phyloP scores from a whole-genome alignment of 2,113 vertebrate genomes.

The Vulpes ferrilata region DNA sequence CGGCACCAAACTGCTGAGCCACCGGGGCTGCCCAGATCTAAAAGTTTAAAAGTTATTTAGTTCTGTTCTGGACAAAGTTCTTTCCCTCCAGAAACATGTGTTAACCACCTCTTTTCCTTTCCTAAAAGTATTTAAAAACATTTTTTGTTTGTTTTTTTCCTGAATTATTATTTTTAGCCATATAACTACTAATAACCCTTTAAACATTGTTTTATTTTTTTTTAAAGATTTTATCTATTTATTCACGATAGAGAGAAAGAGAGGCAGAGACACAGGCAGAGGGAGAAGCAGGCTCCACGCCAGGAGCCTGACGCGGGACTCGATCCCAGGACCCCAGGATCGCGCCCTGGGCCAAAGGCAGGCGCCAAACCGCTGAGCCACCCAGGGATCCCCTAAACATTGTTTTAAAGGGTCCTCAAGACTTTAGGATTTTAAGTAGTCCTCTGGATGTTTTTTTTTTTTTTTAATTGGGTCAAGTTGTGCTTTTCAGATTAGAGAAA shows the following conservation, averaged over 20 bases:
- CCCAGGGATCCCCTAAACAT: too few species aligned
- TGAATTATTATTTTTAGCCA: constrained; percentile 36
- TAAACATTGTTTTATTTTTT: constrained; percentile 5
- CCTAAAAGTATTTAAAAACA: background rate
- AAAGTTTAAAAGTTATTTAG: constrained; percentile 53
- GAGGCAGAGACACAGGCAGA: too few species aligned
- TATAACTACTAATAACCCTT: background rate
- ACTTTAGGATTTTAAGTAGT: constrained; percentile 39
- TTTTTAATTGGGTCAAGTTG: background rate
- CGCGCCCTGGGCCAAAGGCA: too few species aligned
- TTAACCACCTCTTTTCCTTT: constrained; percentile 47
- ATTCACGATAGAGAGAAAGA: too few species aligned
- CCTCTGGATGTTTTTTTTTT: background rate
- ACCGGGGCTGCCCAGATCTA: background rate
- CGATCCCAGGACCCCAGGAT: too few species aligned
- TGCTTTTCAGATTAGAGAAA: constrained; percentile 38
- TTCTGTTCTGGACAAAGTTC: background rate
- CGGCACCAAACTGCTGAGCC: too few species aligned
- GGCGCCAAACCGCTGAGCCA: too few species aligned
- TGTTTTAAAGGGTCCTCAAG: background rate
- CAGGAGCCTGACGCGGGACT: too few species aligned
- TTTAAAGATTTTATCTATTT: too few species aligned
- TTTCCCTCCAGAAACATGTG: background rate
- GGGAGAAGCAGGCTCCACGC: too few species aligned
- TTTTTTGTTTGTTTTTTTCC: background rate